phyloP scores from a whole-genome alignment of 2,888 invertebrate species.

The Idaea dimidiata region DNA sequence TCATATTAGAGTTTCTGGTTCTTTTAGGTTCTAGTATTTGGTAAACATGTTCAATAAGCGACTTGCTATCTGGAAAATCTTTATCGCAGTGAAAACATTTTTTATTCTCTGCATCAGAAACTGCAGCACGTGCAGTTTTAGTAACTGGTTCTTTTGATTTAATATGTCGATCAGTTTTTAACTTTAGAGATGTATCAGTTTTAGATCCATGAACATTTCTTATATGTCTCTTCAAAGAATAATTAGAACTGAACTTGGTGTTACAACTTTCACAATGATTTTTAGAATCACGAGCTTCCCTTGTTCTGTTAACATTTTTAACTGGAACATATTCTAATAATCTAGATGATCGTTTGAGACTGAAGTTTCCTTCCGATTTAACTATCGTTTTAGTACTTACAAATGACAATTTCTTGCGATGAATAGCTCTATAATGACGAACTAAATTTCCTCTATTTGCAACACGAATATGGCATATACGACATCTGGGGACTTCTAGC shows the following conservation, averaged over 20 bases:
- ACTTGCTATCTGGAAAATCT: constrained; percentile 43
- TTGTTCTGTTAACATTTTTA: neutral
- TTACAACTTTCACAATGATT: constrained; percentile 2
- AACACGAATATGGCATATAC: constrained; percentile 34
- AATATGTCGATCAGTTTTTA: neutral
- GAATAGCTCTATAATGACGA: constrained; percentile 37
- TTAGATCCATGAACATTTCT: neutral
- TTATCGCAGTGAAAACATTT: constrained; percentile 57
- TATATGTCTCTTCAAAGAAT: neutral
- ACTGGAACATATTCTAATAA: neutral
- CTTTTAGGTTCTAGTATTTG: constrained; percentile 42
- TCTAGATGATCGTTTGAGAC: neutral
- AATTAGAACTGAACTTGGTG: neutral
- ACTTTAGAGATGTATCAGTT: neutral
- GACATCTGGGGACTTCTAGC: constrained; percentile 24
- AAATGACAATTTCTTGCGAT: constrained; percentile 18
- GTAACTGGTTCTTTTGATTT: neutral
- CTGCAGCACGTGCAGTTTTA: constrained; percentile 10
- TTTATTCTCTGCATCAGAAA: constrained; percentile 18
- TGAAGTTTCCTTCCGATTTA: neutral
- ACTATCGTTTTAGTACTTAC: neutral
- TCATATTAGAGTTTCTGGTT: neutral
- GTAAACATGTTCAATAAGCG: constrained; percentile 62
- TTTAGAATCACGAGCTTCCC: neutral
- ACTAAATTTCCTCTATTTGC: constrained; percentile 25